These are phyloP conservation scores for Euplagia quadripunctaria DNA, from an alignment of 2,888 invertebrate species.

Conservation along the genomic window DNA sequence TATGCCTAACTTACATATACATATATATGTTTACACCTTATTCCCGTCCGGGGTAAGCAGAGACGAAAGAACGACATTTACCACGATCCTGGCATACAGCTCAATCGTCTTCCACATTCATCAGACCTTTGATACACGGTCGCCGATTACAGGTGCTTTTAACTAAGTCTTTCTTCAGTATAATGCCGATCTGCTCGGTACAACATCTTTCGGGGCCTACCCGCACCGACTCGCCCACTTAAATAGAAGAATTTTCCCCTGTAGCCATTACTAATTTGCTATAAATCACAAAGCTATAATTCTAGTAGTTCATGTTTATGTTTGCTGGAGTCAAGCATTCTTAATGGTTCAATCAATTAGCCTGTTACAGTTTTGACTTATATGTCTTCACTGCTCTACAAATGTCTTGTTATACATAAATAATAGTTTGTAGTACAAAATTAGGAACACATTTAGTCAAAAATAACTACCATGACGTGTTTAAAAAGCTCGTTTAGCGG, in stretches of 20 bases:
- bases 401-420: neutral
- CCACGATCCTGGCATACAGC: no score
- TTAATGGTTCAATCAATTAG: neutral
- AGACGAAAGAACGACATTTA: no score
- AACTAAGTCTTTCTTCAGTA: no score
- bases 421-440: neutral
- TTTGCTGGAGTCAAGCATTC: neutral
- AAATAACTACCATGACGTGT: neutral
- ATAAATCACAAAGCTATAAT: conserved; percentile 1
- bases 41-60: no score
- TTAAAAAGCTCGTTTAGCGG: neutral
- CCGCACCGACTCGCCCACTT: neutral
- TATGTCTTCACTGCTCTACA: neutral
- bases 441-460: neutral
- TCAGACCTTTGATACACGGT: no score
- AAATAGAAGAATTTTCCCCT: neutral
- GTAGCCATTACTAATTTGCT: neutral
- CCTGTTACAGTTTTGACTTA: neutral
- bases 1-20: no score
- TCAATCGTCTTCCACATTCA: no score
- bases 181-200: no score
- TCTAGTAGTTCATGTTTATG: neutral
- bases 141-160: no score
- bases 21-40: no score
- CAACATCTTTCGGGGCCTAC: no score